Conservation (phyloP, 2,888 invertebrate species). For the Monopis laevigella region DNA sequence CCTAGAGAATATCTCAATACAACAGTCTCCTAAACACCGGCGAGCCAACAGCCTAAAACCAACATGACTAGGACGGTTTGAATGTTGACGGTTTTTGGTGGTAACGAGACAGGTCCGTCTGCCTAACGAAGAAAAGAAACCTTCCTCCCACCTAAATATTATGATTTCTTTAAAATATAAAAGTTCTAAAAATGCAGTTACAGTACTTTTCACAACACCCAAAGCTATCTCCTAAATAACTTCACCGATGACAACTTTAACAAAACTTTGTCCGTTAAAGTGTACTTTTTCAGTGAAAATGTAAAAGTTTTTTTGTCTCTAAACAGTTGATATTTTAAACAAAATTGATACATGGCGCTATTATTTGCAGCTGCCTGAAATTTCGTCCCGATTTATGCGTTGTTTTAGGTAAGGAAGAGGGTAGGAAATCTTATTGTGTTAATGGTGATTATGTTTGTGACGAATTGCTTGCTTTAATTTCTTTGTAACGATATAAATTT, state of each 20-base stretch:
- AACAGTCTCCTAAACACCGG: too few species aligned
- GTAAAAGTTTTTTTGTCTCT: constrained; percentile 12
- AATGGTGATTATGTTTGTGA: constrained; percentile 10
- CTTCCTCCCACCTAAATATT: too few species aligned
- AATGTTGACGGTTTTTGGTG: too few species aligned
- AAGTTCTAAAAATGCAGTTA: neutral
- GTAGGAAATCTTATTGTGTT: constrained; percentile 7
- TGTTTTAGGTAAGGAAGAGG: constrained; percentile 2
- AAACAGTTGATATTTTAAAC: constrained; percentile 12
- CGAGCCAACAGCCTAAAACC: too few species aligned
- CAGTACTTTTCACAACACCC: neutral
- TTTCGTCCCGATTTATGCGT: constrained; percentile 1
- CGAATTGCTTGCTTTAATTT: too few species aligned
- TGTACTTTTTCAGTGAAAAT: constrained; percentile 10
- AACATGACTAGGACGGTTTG: too few species aligned
- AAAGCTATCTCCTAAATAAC: constrained; percentile 26
- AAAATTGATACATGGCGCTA: constrained; percentile 45
- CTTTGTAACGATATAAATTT: too few species aligned
- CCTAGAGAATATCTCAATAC: too few species aligned
- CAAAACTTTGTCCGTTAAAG: constrained; percentile 10
- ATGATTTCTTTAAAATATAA: neutral
- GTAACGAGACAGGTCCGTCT: too few species aligned
- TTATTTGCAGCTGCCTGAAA: constrained; percentile 35
- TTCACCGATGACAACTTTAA: constrained; percentile 38
- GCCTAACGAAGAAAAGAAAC: too few species aligned